Evolutionary conservation across 2,888 invertebrate species (phyloP).

Genomic region (Brassicogethes aeneus): DNA sequence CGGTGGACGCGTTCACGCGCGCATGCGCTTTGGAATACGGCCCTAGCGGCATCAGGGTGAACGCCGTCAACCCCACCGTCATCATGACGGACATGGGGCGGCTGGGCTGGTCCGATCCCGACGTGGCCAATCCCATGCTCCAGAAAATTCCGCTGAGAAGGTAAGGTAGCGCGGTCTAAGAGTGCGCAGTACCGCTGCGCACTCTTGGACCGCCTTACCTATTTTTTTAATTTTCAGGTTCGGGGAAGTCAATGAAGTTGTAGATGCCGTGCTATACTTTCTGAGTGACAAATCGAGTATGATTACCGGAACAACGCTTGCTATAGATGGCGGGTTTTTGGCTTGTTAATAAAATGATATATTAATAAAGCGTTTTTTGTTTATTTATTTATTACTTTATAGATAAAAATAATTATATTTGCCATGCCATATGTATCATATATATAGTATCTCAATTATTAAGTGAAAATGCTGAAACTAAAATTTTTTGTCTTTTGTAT

Average conservation of each 20-base stretch:
- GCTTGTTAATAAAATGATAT: too few species aligned
- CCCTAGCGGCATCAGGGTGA: conserved; percentile 72
- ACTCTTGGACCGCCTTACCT: too few species aligned
- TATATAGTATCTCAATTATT: too few species aligned
- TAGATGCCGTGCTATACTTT: conserved; percentile 68
- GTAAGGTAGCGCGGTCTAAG: too few species aligned
- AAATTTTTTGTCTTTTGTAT: too few species aligned
- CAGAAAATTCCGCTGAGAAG: conserved; percentile 76
- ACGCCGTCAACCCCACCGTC: conserved; percentile 91
- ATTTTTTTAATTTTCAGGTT: conserved; percentile 40
- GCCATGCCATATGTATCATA: too few species aligned
- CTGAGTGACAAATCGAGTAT: conserved; percentile 72
- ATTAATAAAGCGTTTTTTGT: too few species aligned
- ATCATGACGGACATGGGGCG: conserved; percentile 88
- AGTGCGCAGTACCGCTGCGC: too few species aligned
- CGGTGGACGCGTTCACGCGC: conserved; percentile 75
- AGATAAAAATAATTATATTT: too few species aligned
- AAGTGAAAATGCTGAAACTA: too few species aligned
- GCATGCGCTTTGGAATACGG: conserved; percentile 84
- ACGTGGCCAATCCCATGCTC: conserved; percentile 60
- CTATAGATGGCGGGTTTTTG: conserved; percentile 73
- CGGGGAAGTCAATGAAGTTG: conserved; percentile 73
- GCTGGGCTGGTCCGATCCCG: conserved; percentile 72
- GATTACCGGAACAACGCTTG: conserved; percentile 67
- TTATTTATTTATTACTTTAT: too few species aligned